Conservation (phyloP, 2,797 vertebrate genomes). For the Pogoniulus pusillus region DNA sequence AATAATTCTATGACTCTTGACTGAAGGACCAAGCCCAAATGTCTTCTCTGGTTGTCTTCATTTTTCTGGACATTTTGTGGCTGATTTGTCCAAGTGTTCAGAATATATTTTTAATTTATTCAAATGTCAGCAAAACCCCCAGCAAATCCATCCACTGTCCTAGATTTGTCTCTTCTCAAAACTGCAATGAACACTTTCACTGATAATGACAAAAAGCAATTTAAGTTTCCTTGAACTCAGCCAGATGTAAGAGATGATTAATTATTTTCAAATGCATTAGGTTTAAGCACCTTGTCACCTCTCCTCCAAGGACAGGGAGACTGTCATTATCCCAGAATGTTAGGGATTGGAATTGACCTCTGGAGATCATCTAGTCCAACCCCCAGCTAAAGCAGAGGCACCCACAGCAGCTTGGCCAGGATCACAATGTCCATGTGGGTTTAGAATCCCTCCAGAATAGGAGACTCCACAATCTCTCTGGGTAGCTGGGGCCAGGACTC, state of each 20-base stretch:
- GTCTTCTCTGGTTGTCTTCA: neutral
- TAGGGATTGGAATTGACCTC: no score
- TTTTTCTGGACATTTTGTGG: neutral
- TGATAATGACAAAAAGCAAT: conserved; percentile 18
- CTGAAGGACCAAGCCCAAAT: neutral
- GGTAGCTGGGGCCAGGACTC: no score
- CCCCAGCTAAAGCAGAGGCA: no score
- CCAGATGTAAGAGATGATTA: neutral
- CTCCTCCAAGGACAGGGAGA: neutral
- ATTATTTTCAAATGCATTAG: conserved; percentile 21
- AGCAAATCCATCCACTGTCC: neutral
- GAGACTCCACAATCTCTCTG: no score
- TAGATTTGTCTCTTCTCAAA: neutral
- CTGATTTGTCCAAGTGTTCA: neutral
- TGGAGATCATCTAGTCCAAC: no score
- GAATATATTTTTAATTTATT: neutral
- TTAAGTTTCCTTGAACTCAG: neutral
- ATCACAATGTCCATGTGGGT: no score
- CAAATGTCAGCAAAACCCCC: neutral
- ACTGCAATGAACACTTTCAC: neutral
- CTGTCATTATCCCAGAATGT: neutral
- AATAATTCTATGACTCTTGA: no score
- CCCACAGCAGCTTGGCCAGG: no score
- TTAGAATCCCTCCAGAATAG: no score
- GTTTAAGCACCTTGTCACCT: neutral